A percentile compares a stretch with the other conserved stretches of the same genome.
These are phyloP conservation scores for Progne subis DNA, from an alignment of 2,113 vertebrate genomes.

Conservation along the genomic window DNA sequence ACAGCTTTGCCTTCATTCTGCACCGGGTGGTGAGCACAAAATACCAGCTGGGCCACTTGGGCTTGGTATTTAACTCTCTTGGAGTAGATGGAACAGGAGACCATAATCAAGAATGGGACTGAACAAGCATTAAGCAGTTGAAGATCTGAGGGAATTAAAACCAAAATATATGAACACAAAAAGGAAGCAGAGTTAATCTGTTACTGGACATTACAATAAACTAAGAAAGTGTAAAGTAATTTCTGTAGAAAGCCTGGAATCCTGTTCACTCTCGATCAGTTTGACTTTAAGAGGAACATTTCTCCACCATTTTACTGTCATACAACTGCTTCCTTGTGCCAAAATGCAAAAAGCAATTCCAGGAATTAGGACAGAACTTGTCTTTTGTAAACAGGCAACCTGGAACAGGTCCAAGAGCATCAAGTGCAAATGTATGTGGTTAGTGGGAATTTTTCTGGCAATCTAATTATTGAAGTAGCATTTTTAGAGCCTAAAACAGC, in stretches of 20 bases:
- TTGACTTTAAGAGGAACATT: not conserved
- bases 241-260: not conserved
- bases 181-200: not conserved
- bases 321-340: not conserved
- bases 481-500: not conserved
- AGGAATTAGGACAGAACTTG: not conserved
- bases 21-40: not conserved
- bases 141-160: not conserved
- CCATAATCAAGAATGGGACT: not conserved
- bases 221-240: not conserved
- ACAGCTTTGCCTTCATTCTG: slow-evolving; percentile 13
- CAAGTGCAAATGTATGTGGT: not conserved
- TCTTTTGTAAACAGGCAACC: not conserved
- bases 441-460: not conserved
- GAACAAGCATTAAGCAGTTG: not conserved
- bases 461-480: not conserved
- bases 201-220: not conserved
- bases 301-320: not conserved
- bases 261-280: not conserved
- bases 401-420: not conserved
- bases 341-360: not conserved
- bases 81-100: not conserved
- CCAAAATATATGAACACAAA: not conserved
- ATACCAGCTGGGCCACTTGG: slow-evolving; percentile 4
- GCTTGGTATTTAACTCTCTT: not conserved